Percentiles rank a stretch among this genome's conserved stretches.
Evolutionary conservation across 2,888 invertebrate species (phyloP).

Genomic region (Papilio elwesi): DNA sequence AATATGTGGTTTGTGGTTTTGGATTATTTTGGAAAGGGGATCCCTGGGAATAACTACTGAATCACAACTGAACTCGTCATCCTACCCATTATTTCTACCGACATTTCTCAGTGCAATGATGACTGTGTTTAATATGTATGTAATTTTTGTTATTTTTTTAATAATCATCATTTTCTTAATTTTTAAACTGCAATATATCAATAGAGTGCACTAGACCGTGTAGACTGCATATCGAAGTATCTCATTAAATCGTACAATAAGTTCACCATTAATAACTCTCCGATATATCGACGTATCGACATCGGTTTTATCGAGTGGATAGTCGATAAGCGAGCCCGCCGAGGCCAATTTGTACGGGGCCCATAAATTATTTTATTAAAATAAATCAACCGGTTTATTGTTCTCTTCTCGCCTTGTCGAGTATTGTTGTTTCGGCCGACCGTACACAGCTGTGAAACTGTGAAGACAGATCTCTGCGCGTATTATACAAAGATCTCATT

Average conservation of each 20-base stretch:
- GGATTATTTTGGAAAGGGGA: no score
- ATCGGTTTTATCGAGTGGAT: constrained; percentile 74
- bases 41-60: no score
- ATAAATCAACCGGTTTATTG: constrained; percentile 81
- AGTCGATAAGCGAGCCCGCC: constrained; percentile 73
- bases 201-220: constrained; percentile 2
- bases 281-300: constrained; percentile 69
- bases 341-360: constrained; percentile 77
- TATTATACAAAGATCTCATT: constrained; percentile 37
- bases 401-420: constrained; percentile 77
- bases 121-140: neutral
- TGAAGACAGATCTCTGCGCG: constrained; percentile 40
- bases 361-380: constrained; percentile 82
- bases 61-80: no score
- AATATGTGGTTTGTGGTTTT: no score
- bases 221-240: constrained; percentile 42
- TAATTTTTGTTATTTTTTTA: neutral
- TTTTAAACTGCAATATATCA: constrained; percentile 23
- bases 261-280: constrained; percentile 70
- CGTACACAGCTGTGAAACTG: constrained; percentile 41
- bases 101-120: neutral
- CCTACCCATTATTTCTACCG: no score
- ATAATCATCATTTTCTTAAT: neutral
- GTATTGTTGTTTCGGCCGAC: constrained; percentile 66
- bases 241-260: constrained; percentile 72